Conservation (phyloP, 2,113 vertebrate genomes). For the Macrotus californicus region DNA sequence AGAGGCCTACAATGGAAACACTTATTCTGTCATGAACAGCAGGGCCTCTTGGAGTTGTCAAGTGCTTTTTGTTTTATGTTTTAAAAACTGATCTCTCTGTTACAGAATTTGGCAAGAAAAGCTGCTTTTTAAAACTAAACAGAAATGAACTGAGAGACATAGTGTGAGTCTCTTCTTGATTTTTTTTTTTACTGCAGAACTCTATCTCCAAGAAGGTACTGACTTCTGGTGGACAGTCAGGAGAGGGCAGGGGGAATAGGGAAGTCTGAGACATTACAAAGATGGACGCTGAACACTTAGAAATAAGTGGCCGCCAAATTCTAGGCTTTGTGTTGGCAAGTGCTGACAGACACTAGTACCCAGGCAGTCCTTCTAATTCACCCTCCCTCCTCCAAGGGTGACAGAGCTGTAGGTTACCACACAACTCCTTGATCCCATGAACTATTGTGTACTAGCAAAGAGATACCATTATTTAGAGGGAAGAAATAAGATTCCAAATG, state of each 20-base stretch:
- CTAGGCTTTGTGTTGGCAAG: neutral
- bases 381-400: neutral
- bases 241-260: neutral
- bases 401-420: neutral
- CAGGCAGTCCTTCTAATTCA: neutral
- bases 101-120: slow-evolving; percentile 21
- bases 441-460: neutral
- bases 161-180: neutral
- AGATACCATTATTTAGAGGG: neutral
- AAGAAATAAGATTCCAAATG: neutral
- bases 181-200: neutral
- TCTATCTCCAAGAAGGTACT: neutral
- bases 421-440: neutral
- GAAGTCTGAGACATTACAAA: neutral
- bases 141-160: neutral
- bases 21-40: neutral
- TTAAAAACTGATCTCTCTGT: slow-evolving; percentile 2
- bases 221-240: neutral
- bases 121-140: neutral
- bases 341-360: neutral
- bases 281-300: neutral
- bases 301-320: neutral
- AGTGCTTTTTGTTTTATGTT: slow-evolving; percentile 15
- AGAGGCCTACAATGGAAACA: neutral
- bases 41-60: neutral